Evolutionary conservation across 2,113 vertebrate species (phyloP), one percentile per base, ranked within the genome.

Genomic region (Otis tarda): DNA sequence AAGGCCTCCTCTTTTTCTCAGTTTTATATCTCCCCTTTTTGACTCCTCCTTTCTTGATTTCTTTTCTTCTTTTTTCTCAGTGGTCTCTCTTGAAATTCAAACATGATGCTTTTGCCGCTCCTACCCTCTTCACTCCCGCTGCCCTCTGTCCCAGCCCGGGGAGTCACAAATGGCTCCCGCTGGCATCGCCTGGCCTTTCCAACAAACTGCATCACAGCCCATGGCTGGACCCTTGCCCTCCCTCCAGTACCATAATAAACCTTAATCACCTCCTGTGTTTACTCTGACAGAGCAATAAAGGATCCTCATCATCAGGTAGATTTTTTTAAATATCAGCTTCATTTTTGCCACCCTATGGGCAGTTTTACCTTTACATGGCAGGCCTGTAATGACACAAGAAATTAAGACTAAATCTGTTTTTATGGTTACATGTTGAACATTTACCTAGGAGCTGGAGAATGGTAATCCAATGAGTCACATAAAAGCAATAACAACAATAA

Each of bases 91-190:
- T 47, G 45, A 85, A 43, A 80, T 56, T 61, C 23, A 53, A 52
- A 71, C 0, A 0, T 21, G 57, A 31, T 47, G 33, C 28, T 82
- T 70, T 86, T 15, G 69, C 74, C 82, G 20, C 7, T 1, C 20
- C 12, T 13, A 49, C 10, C 37, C 11, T 61, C 30, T 28, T 49
- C 1, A 0, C 14, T 20, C 23, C 14, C 10, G 0, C 13, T 68
- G 12, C 33, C 21, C 33, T 13, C 23, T 30, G 14, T 37, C 47
- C 22, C 22, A 63, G n/a, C 56, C 59, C 9, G 2, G 12, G 30
- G 19, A 53, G 14, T 10, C 63, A 45, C 4, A 2, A 20, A 41
- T 1, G 1, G 5, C 7, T 87, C 56, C 59, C 7, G 1, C 12
- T 78, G 83, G 19, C 64, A 35, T 9, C 2, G 0, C 25, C 75